phyloP scores from a whole-genome alignment of 2,797 vertebrate species.

The Enoplosus armatus region DNA sequence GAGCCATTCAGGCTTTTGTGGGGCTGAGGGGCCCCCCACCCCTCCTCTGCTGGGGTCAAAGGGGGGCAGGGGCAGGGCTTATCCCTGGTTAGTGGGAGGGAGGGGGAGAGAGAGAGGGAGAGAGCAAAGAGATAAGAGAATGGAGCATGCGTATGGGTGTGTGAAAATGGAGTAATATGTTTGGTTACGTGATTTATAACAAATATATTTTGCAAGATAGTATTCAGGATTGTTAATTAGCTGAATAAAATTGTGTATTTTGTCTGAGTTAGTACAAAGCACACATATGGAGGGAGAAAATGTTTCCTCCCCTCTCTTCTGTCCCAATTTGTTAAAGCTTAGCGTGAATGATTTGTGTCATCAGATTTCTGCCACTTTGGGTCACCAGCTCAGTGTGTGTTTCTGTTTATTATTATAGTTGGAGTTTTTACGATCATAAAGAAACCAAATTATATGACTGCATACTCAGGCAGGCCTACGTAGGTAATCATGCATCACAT shows the following conservation, averaged over 20 bases:
- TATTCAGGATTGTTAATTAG: constrained; percentile 12
- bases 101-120: constrained; percentile 37
- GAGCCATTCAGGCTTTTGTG: constrained; percentile 87
- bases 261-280: neutral
- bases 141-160: constrained; percentile 37
- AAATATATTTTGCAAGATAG: neutral
- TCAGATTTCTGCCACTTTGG: neutral
- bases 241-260: neutral
- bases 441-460: constrained; percentile 3
- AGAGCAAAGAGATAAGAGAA: constrained; percentile 63
- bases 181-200: constrained; percentile 25
- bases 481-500: constrained; percentile 16
- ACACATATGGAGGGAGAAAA: neutral
- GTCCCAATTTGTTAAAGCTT: constrained; percentile 18
- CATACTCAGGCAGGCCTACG: neutral
- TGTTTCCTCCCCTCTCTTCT: neutral
- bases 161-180: constrained; percentile 58
- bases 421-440: neutral
- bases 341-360: neutral
- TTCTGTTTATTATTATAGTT: constrained; percentile 4
- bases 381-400: neutral
- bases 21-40: constrained; percentile 77
- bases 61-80: constrained; percentile 83
- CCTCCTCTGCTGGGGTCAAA: constrained; percentile 82
- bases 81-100: constrained; percentile 79